Base-by-base conservation (phyloP, 2,797 vertebrate species). In the Gymnothorax reevesii region DNA sequence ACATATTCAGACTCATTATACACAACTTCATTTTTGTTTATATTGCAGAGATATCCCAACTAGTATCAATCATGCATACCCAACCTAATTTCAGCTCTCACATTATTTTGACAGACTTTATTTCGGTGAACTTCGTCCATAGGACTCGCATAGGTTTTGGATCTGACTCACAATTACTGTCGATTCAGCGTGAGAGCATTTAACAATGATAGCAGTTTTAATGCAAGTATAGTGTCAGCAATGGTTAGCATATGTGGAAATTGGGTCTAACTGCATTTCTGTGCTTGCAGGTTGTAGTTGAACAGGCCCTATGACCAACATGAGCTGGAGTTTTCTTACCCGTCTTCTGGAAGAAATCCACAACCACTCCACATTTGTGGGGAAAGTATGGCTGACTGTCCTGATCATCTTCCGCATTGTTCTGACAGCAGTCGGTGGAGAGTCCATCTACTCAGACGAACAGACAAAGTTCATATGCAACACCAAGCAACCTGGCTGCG, bases 261-360 rank as follows among this genome's bases (percentile, higher is more conserved):
- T 15, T 86, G 86, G 1, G 59, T 55, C 59, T 59, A 54, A 64
- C 12, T 88, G 6, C 84, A 59, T 82, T 83, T 86, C 83, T 57
- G 88, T 88, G 22, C 88, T 92, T 10, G 0, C 94, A 99, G 98
- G 94, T 96, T 94, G 90, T 97, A 96, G 95, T 95, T 97, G 95
- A 97, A 94, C 91, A 90, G 95, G 91, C 94, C 97, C 90, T 94
- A 94, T 96, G 96, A 96, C 95, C 96, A 99, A 97, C 96, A 99
- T 99, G 99, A 99, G 99, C 96, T 99, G 99, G 99, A 98, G 98
- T 92, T 99, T 99, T 88, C 97, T 99, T 89, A 99, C 99, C 87
- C 97, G 98, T 93, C 98, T 99, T 92, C 96, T 99, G 95, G 99
- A 99, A 95, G 99, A 99, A 95, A 99, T 99, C 93, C 98, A 99